A percentile compares a stretch with the other conserved stretches of the same genome.
phyloP scores from a whole-genome alignment of 2,113 vertebrate species.

The Lagopus leucura region DNA sequence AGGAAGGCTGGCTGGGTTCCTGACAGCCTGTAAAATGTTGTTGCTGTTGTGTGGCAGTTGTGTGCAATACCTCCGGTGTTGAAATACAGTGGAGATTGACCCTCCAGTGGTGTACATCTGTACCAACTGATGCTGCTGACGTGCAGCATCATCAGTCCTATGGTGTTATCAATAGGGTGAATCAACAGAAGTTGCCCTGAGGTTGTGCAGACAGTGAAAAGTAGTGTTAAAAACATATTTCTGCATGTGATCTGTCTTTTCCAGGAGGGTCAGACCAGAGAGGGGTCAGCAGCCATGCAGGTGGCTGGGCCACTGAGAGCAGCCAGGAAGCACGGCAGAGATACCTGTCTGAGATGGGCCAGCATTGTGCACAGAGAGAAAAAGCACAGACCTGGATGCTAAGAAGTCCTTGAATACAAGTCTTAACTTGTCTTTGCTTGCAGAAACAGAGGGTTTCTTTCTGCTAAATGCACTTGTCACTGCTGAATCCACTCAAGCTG shows the following conservation, averaged over 20 bases:
- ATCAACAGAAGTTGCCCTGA: neutral
- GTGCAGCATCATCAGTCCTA: neutral
- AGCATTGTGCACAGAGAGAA: neutral
- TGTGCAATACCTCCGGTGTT: neutral
- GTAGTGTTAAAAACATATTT: neutral
- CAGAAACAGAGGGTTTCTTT: neutral
- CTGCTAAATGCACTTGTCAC: neutral
- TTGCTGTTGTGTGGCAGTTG: neutral
- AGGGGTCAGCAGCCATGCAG: neutral
- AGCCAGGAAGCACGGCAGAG: neutral
- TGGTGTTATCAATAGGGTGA: neutral
- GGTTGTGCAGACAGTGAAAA: neutral
- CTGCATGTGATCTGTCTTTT: neutral
- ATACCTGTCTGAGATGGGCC: rapidly evolving
- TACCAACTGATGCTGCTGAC: neutral
- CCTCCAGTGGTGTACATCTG: neutral
- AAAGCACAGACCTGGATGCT: neutral
- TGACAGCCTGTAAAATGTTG: slow-evolving; percentile 26
- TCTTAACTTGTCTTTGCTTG: neutral
- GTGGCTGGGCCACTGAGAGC: neutral
- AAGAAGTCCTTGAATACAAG: neutral
- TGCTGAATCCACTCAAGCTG: neutral
- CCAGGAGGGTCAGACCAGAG: neutral
- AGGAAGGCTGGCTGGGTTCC: neutral
- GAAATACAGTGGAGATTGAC: neutral